Percentiles rank a stretch among this genome's conserved stretches.
Evolutionary conservation across 2,888 invertebrate species (phyloP).

Genomic region (Harpalus rubripes): DNA sequence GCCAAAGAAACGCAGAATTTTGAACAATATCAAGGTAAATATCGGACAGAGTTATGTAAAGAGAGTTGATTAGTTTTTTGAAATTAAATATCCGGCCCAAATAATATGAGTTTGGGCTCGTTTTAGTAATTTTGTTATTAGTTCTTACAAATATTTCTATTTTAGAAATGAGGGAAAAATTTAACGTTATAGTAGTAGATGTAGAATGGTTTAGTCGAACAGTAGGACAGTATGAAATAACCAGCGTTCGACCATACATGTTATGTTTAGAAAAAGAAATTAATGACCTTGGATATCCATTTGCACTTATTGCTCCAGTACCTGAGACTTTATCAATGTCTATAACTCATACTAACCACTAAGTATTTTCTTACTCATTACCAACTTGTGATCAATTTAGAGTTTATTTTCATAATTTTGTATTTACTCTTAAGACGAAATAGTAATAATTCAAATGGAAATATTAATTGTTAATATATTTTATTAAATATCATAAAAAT

Average conservation of each 20-base stretch:
- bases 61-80: no score
- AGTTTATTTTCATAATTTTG: background rate
- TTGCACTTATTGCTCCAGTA: conserved; percentile 70
- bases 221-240: conserved; percentile 74
- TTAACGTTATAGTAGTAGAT: conserved; percentile 74
- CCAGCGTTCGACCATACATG: conserved; percentile 73
- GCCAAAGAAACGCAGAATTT: conserved; percentile 72
- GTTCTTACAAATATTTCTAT: background rate
- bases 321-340: conserved; percentile 43
- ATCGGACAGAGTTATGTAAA: background rate
- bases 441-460: conserved; percentile 1
- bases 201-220: conserved; percentile 75
- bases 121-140: no score
- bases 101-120: no score
- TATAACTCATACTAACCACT: conserved; percentile 33
- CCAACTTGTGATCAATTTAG: background rate
- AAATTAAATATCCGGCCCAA: no score
- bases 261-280: conserved; percentile 74
- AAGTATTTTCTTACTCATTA: conserved; percentile 11
- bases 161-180: conserved; percentile 74
- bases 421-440: conserved; percentile 9
- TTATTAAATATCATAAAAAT: conserved; percentile 17
- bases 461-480: conserved; percentile 7
- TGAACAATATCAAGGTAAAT: conserved; percentile 74
- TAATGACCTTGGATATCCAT: conserved; percentile 73